These are phyloP conservation scores for Megalonaias nervosa DNA, from an alignment of 1,140 invertebrate genomes.

Conservation along the genomic window DNA sequence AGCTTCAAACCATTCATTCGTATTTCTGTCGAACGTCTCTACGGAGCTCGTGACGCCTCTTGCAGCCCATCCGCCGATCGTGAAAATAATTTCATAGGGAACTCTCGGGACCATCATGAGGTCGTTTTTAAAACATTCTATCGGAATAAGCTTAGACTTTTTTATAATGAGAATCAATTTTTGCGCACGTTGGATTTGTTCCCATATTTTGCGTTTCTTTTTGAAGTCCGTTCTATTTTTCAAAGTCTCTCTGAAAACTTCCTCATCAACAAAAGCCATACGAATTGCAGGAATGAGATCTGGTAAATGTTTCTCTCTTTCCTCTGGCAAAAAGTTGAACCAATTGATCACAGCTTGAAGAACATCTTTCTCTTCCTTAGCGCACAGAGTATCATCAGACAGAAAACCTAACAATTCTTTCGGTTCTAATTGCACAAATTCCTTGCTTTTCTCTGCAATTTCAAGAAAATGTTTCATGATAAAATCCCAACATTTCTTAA, in stretches of 20 bases:
- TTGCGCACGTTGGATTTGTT: conserved; percentile 38
- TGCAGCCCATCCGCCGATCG: conserved; percentile 82
- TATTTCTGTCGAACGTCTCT: conserved; percentile 83
- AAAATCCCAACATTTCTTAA: conserved; percentile 76
- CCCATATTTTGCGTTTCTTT: conserved; percentile 12
- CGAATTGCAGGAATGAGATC: conserved; percentile 5
- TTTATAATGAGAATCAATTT: conserved; percentile 21
- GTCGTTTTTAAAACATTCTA: conserved; percentile 4
- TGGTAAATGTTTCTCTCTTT: conserved; percentile 75
- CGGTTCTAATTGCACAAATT: conserved; percentile 94
- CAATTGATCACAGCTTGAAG: conserved; percentile 94
- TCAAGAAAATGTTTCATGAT: conserved; percentile 48
- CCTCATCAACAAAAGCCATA: conserved; percentile 25
- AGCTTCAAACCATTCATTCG: conserved; percentile 77
- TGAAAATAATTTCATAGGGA: conserved; percentile 57
- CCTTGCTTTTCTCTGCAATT: conserved; percentile 94
- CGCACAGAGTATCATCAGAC: conserved; percentile 94
- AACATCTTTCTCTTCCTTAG: conserved; percentile 93
- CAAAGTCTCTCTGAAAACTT: conserved; percentile 24
- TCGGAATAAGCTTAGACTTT: conserved; percentile 7
- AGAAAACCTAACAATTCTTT: conserved; percentile 96
- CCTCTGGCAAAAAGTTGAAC: conserved; percentile 96
- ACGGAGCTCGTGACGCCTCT: conserved; percentile 80
- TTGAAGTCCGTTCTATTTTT: conserved; percentile 22
- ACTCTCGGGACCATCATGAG: conserved; percentile 34